Percentiles rank a stretch among this genome's conserved stretches.
These are phyloP conservation scores for Phanerotoma sp. DNA, from an alignment of 2,888 invertebrate genomes.

Conservation along the genomic window DNA sequence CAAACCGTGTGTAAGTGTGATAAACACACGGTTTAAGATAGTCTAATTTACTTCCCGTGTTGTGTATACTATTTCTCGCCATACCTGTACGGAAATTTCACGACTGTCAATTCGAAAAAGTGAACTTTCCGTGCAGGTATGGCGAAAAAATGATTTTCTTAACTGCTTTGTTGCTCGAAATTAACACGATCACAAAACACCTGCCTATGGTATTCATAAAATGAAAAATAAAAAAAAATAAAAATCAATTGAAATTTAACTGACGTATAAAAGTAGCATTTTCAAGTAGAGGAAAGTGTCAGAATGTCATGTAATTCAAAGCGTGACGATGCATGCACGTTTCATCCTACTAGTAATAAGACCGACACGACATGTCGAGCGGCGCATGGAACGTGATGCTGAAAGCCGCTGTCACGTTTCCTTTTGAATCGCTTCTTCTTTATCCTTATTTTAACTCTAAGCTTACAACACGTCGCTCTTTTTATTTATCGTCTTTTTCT, in stretches of 20 bases:
- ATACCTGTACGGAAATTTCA: no score
- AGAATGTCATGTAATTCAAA: slow-evolving; percentile 32
- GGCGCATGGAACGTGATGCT: slow-evolving; percentile 28
- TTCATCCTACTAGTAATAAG: slow-evolving; percentile 40
- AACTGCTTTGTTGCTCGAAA: no score
- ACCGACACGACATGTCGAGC: slow-evolving; percentile 33
- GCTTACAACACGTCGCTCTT: slow-evolving; percentile 10
- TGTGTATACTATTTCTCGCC: no score
- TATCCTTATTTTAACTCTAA: slow-evolving; percentile 4
- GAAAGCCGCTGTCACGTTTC: slow-evolving; percentile 17
- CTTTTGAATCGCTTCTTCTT: slow-evolving; percentile 1
- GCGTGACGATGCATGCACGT: slow-evolving; percentile 38
- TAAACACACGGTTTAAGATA: no score
- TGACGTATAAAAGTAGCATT: background rate
- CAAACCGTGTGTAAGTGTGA: no score
- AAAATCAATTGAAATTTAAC: background rate
- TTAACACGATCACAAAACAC: no score
- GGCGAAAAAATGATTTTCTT: no score
- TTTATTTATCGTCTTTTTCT: slow-evolving; percentile 14
- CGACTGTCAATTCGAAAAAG: no score
- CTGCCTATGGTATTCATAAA: slow-evolving; percentile 4
- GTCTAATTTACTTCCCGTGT: no score
- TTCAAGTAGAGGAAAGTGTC: background rate
- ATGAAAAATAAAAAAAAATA: background rate
- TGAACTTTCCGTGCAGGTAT: no score